Evolutionary conservation across 2,797 vertebrate species (phyloP), one percentile per base, ranked within the genome.

Genomic region (Holocentrus rufus): DNA sequence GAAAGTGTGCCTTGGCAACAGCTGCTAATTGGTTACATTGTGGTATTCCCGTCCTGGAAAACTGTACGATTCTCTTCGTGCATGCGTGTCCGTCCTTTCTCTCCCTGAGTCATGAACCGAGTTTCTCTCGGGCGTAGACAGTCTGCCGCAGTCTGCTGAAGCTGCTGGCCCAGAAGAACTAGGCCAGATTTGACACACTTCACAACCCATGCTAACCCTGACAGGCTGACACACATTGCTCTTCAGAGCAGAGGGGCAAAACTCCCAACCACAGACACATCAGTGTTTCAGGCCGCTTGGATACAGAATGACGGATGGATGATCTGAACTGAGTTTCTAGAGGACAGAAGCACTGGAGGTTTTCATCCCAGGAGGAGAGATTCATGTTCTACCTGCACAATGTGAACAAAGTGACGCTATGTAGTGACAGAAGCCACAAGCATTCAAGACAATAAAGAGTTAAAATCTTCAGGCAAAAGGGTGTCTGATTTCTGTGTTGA

Each of bases 181-280:
- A 92, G 93, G 92, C 73, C 93, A 93, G 87, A 93, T 93, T 92
- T 92, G 85, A 90, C 90, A 93, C 92, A 93, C 91, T 94, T 89
- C 89, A 94, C 74, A 89, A 86, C 76, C 83, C 87, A 79, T 60
- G 85, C 81, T 87, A 81, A 80, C 86, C 69, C 86, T 76, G 83
- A 34, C 5, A 34, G 31, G 31, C 31, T 34, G 31, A 84, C 87
- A 88, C 86, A 85, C 86, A 77, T 63, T 73, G 60, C 78, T 79
- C 73, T 76, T 88, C 77, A 54, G 59, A 68, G 78, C 54, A 78
- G 20, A 22, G 65, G 68, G 59, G 49, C 11, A 79, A 68, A 78
- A 64, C 66, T 44, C 72, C 54, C 27, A 55, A 56, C 46, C 66
- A 46, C 65, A 56, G 81, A 72, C 34, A 60, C 65, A 75, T 55